These are phyloP conservation scores for Bradypus variegatus DNA, from an alignment of 2,797 vertebrate genomes.

Conservation along the genomic window DNA sequence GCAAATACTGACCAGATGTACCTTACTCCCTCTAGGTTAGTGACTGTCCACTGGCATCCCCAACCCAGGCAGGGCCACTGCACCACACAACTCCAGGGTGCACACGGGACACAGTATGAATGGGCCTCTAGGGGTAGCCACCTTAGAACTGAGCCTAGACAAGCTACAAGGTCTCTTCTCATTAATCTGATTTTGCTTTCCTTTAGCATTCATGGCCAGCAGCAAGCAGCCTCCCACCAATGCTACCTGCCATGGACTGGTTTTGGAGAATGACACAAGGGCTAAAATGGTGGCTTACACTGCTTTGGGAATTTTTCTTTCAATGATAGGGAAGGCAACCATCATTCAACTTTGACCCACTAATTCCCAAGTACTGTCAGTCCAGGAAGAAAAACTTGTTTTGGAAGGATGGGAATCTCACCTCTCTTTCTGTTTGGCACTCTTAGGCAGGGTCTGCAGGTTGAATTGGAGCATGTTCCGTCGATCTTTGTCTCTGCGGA, in stretches of 20 bases:
- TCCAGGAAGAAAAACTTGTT: not conserved
- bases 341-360: not conserved
- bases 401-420: constrained; percentile 60
- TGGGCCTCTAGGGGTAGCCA: not conserved
- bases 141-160: fast-evolving
- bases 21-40: not conserved
- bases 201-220: fast-evolving
- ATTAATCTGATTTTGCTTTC: not conserved
- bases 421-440: constrained; percentile 99
- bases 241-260: not conserved
- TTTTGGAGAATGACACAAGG: not conserved
- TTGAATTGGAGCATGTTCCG: constrained; percentile 96
- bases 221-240: not conserved
- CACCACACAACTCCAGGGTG: not conserved
- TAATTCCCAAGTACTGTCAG: fast-evolving
- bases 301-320: not conserved
- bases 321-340: not conserved
- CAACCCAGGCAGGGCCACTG: not conserved
- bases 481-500: constrained; percentile 95
- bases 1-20: not conserved
- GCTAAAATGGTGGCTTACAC: not conserved
- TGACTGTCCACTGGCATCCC: not conserved
- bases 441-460: constrained; percentile 97
- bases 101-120: fast-evolving
- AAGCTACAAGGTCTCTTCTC: not conserved